Evolutionary conservation across 1,140 invertebrate genomes (phyloP).

Genomic region (Leptinotarsa defecta): DNA sequence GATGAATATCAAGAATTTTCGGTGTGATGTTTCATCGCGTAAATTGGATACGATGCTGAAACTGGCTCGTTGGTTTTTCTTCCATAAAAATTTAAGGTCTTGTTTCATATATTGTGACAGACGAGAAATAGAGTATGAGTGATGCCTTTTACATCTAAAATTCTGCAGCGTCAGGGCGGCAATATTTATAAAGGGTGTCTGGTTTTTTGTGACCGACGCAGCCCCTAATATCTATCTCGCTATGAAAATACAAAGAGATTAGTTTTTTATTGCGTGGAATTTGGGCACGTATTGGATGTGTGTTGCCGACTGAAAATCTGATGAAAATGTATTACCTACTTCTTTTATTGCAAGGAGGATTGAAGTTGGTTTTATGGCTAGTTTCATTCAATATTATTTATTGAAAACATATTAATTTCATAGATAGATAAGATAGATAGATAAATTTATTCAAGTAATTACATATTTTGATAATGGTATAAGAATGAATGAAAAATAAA

Average conservation of each 20-base stretch:
- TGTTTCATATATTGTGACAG: constrained; percentile 6
- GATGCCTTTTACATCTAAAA: constrained; percentile 3
- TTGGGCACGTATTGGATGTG: neutral
- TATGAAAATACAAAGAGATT: neutral
- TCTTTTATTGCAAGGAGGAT: too few species aligned
- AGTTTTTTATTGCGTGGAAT: neutral
- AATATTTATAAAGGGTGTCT: neutral
- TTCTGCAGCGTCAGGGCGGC: neutral
- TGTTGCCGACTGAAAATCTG: too few species aligned
- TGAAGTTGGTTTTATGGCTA: too few species aligned
- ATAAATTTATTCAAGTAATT: too few species aligned
- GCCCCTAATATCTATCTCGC: neutral
- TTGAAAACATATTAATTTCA: too few species aligned
- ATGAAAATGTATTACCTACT: too few species aligned
- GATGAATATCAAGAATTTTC: constrained; percentile 8
- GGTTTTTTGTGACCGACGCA: neutral
- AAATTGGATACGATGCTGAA: neutral
- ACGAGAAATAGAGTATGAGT: constrained; percentile 3
- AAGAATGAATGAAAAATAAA: too few species aligned
- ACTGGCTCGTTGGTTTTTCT: neutral
- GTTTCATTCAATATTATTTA: too few species aligned
- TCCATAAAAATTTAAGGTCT: neutral
- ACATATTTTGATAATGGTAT: too few species aligned
- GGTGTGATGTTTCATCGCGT: neutral
- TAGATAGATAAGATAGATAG: too few species aligned